phyloP scores from a whole-genome alignment of 1,140 invertebrate genomes.

The Scaptomyza pallida region DNA sequence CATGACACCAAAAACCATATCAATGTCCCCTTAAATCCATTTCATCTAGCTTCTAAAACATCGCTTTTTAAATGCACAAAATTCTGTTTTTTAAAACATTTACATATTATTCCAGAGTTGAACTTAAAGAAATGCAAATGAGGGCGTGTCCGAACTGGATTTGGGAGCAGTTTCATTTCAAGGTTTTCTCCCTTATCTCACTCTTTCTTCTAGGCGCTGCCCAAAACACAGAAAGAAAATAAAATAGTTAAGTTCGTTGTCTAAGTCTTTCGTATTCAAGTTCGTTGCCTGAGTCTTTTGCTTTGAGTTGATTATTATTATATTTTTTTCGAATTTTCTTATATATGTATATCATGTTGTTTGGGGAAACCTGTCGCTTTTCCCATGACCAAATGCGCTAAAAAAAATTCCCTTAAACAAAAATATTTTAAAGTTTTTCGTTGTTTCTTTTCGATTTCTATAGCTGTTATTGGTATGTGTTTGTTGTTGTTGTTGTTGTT shows the following conservation, averaged over 20 bases:
- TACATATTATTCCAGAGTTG: neutral
- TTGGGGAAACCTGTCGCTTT: slow-evolving; percentile 10
- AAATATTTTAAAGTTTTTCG: neutral
- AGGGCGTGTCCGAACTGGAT: slow-evolving; percentile 11
- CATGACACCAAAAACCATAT: too few relatives aligned
- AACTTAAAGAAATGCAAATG: slow-evolving; percentile 26
- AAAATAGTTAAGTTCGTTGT: slow-evolving; percentile 19
- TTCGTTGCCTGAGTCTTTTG: slow-evolving; percentile 27
- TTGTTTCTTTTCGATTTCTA: slow-evolving; percentile 36
- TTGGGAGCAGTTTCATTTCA: neutral
- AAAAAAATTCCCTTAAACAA: neutral
- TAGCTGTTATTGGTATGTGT: slow-evolving; percentile 2
- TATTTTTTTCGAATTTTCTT: slow-evolving; percentile 2
- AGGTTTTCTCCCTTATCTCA: neutral
- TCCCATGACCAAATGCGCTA: slow-evolving; percentile 35
- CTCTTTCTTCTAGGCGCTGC: neutral
- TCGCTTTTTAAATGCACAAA: too few relatives aligned
- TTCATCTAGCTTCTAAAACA: too few relatives aligned
- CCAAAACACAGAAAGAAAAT: neutral
- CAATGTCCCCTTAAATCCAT: too few relatives aligned
- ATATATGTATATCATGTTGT: neutral
- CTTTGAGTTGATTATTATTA: slow-evolving; percentile 5
- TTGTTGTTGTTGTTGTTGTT: neutral
- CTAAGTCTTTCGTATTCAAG: slow-evolving; percentile 30
- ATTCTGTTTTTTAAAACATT: too few relatives aligned